Evolutionary conservation across 2,113 vertebrate genomes (phyloP), one percentile per base, ranked within the genome.

Genomic region (Sylvia atricapilla): DNA sequence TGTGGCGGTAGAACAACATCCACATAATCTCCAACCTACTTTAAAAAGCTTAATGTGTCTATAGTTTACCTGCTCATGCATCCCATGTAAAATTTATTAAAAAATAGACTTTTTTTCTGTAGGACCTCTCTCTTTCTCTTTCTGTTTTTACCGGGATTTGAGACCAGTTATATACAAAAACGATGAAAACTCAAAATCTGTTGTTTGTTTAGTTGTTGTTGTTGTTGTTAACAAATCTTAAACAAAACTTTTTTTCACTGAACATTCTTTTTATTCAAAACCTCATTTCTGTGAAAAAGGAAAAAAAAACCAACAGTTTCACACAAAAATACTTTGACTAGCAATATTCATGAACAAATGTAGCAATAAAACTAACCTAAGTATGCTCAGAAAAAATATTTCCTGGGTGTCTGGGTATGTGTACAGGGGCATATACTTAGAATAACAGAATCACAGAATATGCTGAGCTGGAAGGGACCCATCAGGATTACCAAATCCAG

Each of bases 191-290:
- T 9, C 5, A n/a, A 77, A 77, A 24, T 39, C 9, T 37, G 4
- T 58, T 66, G 31, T 47, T 28, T 50, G 15, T 30, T 73, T 4
- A 2, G 16, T 50, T 1, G 2, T 37, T 24, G 33, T 58, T 14
- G 11, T 31, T 6, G 28, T 50, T 53, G 58, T 59, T 1, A 47
- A 7, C 3, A 1, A n/a, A n/a, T n/a, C n/a, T 0, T 22, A 72
- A 72, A 39, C 8, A 70, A 77, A 81, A 43, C 15, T 5, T 43
- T 55, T 44, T 44, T 67, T 44, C 2, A 41, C 30, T 33, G 10
- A 87, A 47, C 1, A 37, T 41, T 14, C 1, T 43, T 74, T 81
- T 68, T 78, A 63, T 82, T 85, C 2, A 50, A 72, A 68, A 83
- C 6, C 1, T 46, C 2, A 46, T 79, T 75, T 83, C 3, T 69